Conservation (phyloP, 2,797 vertebrate species). For the Lophotriccus pileatus region DNA sequence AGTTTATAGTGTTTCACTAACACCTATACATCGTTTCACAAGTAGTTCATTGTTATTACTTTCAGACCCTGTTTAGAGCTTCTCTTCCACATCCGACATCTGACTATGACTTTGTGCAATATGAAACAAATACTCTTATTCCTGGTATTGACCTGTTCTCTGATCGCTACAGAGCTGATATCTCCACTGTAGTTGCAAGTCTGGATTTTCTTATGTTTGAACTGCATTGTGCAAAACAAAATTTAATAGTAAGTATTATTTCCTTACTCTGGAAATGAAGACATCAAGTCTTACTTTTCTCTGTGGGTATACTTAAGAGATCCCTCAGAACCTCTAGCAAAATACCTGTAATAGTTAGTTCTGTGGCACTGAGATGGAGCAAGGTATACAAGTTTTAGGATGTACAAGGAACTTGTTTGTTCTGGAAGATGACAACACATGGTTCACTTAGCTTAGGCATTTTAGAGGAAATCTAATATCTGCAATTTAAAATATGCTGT, state of each 20-base stretch:
- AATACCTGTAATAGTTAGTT: neutral
- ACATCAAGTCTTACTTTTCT: neutral
- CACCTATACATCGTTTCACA: neutral
- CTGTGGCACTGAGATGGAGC: neutral
- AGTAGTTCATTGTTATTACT: neutral
- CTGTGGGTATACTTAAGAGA: neutral
- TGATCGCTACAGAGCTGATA: conserved; percentile 78
- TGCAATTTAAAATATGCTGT: neutral
- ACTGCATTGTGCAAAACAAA: conserved; percentile 83
- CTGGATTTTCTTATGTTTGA: conserved; percentile 87
- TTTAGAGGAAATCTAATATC: neutral
- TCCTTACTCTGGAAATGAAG: neutral
- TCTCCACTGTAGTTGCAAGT: conserved; percentile 79
- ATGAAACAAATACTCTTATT: conserved; percentile 80
- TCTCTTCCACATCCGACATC: conserved; percentile 84
- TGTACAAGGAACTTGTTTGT: neutral
- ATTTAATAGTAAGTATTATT: conserved; percentile 82
- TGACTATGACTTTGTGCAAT: conserved; percentile 82
- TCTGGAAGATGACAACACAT: neutral
- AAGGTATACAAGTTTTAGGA: neutral
- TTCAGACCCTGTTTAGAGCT: conserved; percentile 85
- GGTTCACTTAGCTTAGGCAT: neutral
- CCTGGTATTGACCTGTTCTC: conserved; percentile 90
- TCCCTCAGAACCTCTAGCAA: neutral
- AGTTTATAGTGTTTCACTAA: neutral